phyloP scores from a whole-genome alignment of 2,797 vertebrate species.

The Adelosebastes latens region DNA sequence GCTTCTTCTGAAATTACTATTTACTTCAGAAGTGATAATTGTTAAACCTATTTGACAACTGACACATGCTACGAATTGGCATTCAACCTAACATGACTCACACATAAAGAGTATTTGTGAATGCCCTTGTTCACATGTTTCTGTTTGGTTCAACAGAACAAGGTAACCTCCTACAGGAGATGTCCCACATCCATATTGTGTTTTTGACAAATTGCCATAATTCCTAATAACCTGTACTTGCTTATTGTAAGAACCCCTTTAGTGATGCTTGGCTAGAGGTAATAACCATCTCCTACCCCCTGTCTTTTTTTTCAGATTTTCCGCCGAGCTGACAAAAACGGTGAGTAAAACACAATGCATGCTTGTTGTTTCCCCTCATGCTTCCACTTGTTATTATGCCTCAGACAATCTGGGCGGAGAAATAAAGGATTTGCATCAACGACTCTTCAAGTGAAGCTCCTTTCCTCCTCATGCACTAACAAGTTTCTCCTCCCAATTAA shows the following conservation, averaged over 20 bases:
- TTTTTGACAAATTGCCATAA: constrained; percentile 9
- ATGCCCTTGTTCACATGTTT: constrained; percentile 1
- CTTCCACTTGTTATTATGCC: constrained; percentile 12
- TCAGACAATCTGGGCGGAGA: constrained; percentile 23
- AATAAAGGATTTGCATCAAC: constrained; percentile 37
- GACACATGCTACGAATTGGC: neutral
- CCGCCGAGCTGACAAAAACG: constrained; percentile 96
- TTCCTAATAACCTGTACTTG: constrained; percentile 5
- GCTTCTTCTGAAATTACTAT: constrained; percentile 1
- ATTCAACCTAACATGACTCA: constrained; percentile 26
- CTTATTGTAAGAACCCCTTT: constrained; percentile 4
- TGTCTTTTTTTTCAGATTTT: constrained; percentile 89
- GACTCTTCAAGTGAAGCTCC: constrained; percentile 26
- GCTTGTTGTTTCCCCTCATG: constrained; percentile 18
- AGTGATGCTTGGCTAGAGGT: neutral
- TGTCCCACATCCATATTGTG: constrained; percentile 7
- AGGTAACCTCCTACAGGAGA: neutral
- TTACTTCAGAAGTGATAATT: constrained; percentile 12
- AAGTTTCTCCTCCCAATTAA: constrained; percentile 54
- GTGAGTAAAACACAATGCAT: constrained; percentile 82
- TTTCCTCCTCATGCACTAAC: constrained; percentile 30
- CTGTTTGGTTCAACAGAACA: neutral
- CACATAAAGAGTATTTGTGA: neutral
- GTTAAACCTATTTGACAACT: neutral
- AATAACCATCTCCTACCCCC: neutral